Percentiles rank a stretch among this genome's conserved stretches.
phyloP scores from a whole-genome alignment of 2,113 vertebrate genomes.

The Corapipo altera region DNA sequence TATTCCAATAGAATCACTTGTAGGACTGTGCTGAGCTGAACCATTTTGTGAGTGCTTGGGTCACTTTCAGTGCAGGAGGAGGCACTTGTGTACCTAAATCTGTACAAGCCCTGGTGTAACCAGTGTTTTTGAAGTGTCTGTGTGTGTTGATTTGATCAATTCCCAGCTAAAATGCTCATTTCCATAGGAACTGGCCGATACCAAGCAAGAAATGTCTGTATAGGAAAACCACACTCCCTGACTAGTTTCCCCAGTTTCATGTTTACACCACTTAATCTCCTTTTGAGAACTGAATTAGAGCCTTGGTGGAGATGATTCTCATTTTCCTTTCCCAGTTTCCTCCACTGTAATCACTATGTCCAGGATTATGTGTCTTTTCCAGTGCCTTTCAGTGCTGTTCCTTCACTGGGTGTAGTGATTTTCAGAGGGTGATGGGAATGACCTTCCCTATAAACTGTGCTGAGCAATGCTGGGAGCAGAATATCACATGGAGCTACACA shows the following conservation, averaged over 20 bases:
- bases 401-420: not conserved
- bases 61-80: not conserved
- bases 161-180: not conserved
- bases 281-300: not conserved
- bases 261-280: not conserved
- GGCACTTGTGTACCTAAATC: not conserved
- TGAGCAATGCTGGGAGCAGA: not conserved
- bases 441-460: not conserved
- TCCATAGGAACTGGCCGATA: not conserved
- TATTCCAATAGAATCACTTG: not conserved
- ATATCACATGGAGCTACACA: not conserved
- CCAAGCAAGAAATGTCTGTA: not conserved
- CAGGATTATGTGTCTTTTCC: not conserved
- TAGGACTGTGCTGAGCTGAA: not conserved
- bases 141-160: not conserved
- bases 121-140: not conserved
- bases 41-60: fast-evolving
- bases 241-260: not conserved
- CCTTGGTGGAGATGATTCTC: not conserved
- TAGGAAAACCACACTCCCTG: not conserved
- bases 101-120: not conserved
- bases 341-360: not conserved
- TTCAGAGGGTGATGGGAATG: not conserved
- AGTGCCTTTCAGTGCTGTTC: not conserved
- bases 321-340: not conserved